Conservation (phyloP, 1,140 invertebrate species). For the Plutomurus gul region DNA sequence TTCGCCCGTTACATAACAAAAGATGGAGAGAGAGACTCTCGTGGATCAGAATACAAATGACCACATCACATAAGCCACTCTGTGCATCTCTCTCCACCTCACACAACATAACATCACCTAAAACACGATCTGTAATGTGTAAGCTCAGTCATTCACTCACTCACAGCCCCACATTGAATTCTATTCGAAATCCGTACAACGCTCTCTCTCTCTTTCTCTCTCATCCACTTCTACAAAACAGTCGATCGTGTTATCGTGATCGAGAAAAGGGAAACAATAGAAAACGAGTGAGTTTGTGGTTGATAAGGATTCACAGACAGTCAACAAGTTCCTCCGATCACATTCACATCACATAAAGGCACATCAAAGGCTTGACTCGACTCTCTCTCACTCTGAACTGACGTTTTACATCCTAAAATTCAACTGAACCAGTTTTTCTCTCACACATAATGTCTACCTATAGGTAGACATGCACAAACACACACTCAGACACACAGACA, state of each 20-base stretch:
- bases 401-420: not conserved
- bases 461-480: not conserved
- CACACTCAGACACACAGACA: not conserved
- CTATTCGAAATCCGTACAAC: no score
- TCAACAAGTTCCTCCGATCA: constrained; percentile 16
- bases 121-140: no score
- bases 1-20: not conserved
- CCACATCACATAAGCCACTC: constrained; percentile 11
- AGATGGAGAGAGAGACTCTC: not conserved
- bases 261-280: constrained; percentile 8
- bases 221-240: not conserved
- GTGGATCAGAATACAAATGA: constrained; percentile 24
- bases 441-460: not conserved
- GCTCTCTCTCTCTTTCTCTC: not conserved
- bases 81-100: no score
- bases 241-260: constrained; percentile 6
- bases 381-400: not conserved
- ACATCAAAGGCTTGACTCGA: not conserved
- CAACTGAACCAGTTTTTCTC: not conserved
- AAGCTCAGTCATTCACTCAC: not conserved
- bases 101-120: not conserved
- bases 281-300: constrained; percentile 8
- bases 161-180: not conserved
- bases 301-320: constrained; percentile 20
- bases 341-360: constrained; percentile 24